phyloP scores from a whole-genome alignment of 2,797 vertebrate species.

The Euthynnus affinis region DNA sequence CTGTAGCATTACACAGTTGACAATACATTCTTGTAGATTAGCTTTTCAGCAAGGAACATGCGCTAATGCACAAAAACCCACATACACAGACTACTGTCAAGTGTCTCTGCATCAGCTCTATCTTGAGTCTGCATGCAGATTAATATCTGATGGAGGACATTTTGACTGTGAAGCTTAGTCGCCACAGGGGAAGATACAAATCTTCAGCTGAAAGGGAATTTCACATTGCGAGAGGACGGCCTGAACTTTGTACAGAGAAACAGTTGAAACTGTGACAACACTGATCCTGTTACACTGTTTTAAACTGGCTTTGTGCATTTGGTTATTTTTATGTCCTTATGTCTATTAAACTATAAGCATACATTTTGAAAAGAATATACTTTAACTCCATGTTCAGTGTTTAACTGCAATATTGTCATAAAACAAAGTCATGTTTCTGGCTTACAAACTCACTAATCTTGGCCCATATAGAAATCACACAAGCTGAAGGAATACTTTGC shows the following conservation, averaged over 20 bases:
- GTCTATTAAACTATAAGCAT: no score
- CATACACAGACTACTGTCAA: neutral
- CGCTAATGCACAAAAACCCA: neutral
- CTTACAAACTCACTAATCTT: neutral
- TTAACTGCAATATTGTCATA: neutral
- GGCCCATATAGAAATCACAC: neutral
- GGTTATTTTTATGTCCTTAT: neutral
- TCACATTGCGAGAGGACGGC: neutral
- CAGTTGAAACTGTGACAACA: neutral
- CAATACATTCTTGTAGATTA: neutral
- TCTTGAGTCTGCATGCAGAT: neutral
- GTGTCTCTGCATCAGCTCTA: neutral
- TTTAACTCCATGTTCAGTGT: no score
- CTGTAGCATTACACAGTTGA: neutral
- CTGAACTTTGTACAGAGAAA: conserved; percentile 45
- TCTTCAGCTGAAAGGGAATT: neutral
- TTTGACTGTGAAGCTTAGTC: neutral
- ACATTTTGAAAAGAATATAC: neutral
- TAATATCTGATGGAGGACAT: neutral
- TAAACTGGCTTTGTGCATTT: neutral
- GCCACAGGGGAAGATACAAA: neutral
- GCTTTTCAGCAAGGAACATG: neutral
- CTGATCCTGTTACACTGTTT: conserved; percentile 2
- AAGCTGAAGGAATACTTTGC: neutral
- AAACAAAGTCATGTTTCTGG: neutral